A percentile compares a stretch with the other conserved stretches of the same genome.
These are phyloP conservation scores for Molorchus minor DNA, from an alignment of 2,888 invertebrate species.

Conservation along the genomic window DNA sequence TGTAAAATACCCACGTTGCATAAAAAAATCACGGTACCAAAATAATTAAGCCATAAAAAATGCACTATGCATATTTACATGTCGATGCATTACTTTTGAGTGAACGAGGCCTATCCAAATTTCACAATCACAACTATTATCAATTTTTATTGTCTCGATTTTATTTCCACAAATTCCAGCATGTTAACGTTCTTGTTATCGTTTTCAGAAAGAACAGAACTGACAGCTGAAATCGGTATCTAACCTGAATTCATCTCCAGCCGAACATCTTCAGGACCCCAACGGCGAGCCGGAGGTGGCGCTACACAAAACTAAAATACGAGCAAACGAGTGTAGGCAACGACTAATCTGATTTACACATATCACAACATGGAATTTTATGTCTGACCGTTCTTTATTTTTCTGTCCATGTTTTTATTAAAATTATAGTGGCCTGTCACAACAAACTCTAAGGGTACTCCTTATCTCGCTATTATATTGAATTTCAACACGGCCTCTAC, in stretches of 20 bases:
- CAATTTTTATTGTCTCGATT: no score
- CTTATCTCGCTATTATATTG: slow-evolving; percentile 33
- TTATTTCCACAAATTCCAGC: not conserved
- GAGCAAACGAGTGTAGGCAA: slow-evolving; percentile 33
- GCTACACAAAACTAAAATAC: slow-evolving; percentile 38
- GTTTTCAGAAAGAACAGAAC: no score
- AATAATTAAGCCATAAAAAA: no score
- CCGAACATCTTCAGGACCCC: slow-evolving; percentile 38
- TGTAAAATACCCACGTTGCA: no score
- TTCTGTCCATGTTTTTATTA: slow-evolving; percentile 33
- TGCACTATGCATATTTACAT: no score
- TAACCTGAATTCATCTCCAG: slow-evolving; percentile 34
- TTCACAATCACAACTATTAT: no score
- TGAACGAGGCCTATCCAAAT: no score
- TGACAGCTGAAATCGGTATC: slow-evolving; percentile 39
- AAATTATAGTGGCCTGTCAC: slow-evolving; percentile 38
- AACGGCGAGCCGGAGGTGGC: slow-evolving; percentile 40
- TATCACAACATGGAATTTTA: slow-evolving; percentile 38
- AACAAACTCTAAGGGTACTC: slow-evolving; percentile 28
- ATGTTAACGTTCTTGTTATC: no score
- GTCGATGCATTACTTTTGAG: no score
- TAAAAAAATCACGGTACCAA: no score
- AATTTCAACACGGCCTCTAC: slow-evolving; percentile 26
- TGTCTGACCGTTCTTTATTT: slow-evolving; percentile 26
- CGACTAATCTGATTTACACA: slow-evolving; percentile 41